Evolutionary conservation across 2,113 vertebrate species (phyloP).

Genomic region (Myotis brandtii): DNA sequence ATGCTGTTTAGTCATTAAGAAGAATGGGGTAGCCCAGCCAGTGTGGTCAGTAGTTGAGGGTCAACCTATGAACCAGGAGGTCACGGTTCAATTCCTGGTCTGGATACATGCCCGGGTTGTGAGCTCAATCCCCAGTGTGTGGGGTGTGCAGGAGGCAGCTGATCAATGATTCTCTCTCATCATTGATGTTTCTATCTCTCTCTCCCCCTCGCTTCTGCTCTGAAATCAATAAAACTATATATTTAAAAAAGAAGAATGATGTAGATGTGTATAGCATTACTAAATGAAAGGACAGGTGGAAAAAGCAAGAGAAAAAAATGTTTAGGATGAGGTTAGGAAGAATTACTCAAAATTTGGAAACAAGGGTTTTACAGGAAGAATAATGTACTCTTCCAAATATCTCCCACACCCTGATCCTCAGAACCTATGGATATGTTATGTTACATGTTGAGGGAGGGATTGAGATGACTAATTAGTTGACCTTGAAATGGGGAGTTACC

Average conservation of each 20-base stretch:
- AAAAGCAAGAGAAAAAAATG: constrained; percentile 13
- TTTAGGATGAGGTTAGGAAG: neutral
- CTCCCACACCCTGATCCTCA: neutral
- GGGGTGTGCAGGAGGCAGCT: too few species aligned
- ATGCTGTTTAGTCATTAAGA: neutral
- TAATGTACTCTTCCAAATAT: neutral
- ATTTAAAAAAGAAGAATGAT: too few species aligned
- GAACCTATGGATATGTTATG: constrained; percentile 5
- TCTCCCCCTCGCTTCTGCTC: too few species aligned
- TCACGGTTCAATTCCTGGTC: too few species aligned
- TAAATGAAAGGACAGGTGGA: neutral
- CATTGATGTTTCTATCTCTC: too few species aligned
- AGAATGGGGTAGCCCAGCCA: neutral
- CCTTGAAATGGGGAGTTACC: neutral
- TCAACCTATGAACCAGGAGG: too few species aligned
- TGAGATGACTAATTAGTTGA: neutral
- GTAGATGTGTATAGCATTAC: neutral
- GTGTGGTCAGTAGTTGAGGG: too few species aligned
- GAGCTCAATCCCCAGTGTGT: too few species aligned
- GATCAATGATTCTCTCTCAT: too few species aligned
- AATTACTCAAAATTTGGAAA: constrained; percentile 47
- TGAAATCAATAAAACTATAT: too few species aligned
- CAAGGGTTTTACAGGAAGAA: neutral
- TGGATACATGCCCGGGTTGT: too few species aligned
- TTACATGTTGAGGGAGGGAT: neutral